Conservation (phyloP, 2,888 invertebrate species). For the Papilio demoleus region DNA sequence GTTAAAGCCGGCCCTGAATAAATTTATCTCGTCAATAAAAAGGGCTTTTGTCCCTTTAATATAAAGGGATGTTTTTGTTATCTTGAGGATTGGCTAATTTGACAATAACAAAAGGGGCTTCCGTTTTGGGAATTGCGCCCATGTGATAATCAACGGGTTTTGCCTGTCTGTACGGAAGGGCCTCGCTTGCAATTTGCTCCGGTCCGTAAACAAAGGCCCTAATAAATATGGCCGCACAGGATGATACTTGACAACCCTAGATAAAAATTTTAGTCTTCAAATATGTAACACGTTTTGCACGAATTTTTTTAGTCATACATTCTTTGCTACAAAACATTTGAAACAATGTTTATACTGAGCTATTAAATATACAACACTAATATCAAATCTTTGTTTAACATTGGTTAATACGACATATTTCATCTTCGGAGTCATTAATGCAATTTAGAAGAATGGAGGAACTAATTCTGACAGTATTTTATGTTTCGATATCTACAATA, state of each 20-base stretch:
- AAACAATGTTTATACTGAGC: no score
- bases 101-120: conserved; percentile 81
- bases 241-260: conserved; percentile 50
- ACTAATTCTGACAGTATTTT: background rate
- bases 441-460: no score
- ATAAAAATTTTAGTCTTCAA: conserved; percentile 32
- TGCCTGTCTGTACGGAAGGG: conserved; percentile 54
- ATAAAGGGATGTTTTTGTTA: conserved; percentile 82
- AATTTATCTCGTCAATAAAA: conserved; percentile 79
- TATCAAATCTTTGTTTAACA: no score
- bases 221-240: conserved; percentile 54
- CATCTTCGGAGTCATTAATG: no score
- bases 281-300: conserved; percentile 7
- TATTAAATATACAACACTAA: no score
- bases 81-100: conserved; percentile 84
- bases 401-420: no score
- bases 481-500: no score
- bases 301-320: background rate
- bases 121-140: conserved; percentile 71
- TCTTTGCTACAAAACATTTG: background rate
- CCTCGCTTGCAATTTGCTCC: conserved; percentile 62
- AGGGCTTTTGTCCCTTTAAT: conserved; percentile 74
- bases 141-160: conserved; percentile 76
- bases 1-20: conserved; percentile 79
- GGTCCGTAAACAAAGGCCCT: conserved; percentile 53